Conservation (phyloP, 2,797 vertebrate species). For the Cygnus olor region DNA sequence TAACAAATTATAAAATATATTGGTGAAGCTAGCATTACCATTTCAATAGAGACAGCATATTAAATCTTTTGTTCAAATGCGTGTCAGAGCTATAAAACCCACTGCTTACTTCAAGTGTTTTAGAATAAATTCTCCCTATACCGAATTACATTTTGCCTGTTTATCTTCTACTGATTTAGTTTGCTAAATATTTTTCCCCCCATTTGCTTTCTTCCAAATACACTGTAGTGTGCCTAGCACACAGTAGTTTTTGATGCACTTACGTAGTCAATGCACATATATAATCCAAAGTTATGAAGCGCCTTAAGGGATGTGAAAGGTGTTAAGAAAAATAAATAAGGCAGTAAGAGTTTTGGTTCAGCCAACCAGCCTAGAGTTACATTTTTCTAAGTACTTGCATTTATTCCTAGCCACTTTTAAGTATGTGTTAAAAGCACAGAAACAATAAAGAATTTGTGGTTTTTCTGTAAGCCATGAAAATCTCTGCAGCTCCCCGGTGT, state of each 20-base stretch:
- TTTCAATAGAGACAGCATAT: neutral
- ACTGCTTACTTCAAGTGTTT: neutral
- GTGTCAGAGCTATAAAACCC: neutral
- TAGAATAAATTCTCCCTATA: neutral
- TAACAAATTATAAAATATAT: neutral
- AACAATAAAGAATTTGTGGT: slow-evolving; percentile 36
- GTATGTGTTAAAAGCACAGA: slow-evolving; percentile 34
- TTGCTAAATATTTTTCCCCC: neutral
- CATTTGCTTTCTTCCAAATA: slow-evolving; percentile 24
- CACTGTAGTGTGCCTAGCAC: neutral
- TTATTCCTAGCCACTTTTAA: slow-evolving; percentile 35
- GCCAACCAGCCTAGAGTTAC: slow-evolving; percentile 39
- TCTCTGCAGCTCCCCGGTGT: neutral
- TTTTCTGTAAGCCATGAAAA: slow-evolving; percentile 15
- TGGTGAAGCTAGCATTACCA: neutral
- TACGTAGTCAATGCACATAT: slow-evolving; percentile 33
- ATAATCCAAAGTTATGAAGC: slow-evolving; percentile 51
- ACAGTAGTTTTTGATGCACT: slow-evolving; percentile 10
- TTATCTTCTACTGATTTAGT: neutral
- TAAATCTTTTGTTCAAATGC: neutral
- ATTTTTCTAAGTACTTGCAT: slow-evolving; percentile 33
- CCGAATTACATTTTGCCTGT: neutral
- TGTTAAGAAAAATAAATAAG: slow-evolving; percentile 70
- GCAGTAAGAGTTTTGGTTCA: slow-evolving; percentile 46
- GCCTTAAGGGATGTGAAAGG: slow-evolving; percentile 63